Evolutionary conservation across 2,797 vertebrate genomes (phyloP).

Genomic region (Serranus cabrilla): DNA sequence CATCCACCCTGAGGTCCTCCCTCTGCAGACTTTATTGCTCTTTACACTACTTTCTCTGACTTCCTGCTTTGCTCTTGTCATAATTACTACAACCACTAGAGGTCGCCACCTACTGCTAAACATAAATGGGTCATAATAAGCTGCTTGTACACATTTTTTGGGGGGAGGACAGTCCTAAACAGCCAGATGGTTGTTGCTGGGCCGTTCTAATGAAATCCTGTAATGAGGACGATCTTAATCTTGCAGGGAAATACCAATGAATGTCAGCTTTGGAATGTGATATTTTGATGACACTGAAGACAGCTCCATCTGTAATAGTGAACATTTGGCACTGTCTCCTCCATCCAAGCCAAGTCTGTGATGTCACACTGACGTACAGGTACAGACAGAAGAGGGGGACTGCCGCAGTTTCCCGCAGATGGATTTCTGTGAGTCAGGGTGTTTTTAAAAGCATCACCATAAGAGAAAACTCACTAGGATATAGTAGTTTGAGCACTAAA

Average conservation of each 20-base stretch:
- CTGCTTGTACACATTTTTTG: no score
- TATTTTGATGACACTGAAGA: slow-evolving; percentile 27
- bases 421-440: slow-evolving; percentile 26
- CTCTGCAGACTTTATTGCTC: no score
- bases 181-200: not conserved
- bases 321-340: slow-evolving; percentile 48
- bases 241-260: slow-evolving; percentile 41
- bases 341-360: slow-evolving; percentile 32
- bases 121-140: no score
- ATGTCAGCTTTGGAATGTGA: slow-evolving; percentile 49
- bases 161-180: not conserved
- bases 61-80: no score
- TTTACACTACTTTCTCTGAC: no score
- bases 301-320: slow-evolving; percentile 42
- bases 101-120: no score
- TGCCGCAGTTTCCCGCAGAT: slow-evolving; percentile 2
- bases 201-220: not conserved
- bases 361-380: slow-evolving; percentile 46
- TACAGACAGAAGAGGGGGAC: slow-evolving; percentile 17
- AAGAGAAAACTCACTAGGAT: slow-evolving; percentile 42
- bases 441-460: slow-evolving; percentile 44
- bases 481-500: slow-evolving; percentile 52
- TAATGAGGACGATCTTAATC: slow-evolving; percentile 16
- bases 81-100: no score
- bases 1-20: no score